These are phyloP conservation scores for Branchipolynoe longqiensis DNA, from an alignment of 2,888 invertebrate genomes.

Conservation along the genomic window DNA sequence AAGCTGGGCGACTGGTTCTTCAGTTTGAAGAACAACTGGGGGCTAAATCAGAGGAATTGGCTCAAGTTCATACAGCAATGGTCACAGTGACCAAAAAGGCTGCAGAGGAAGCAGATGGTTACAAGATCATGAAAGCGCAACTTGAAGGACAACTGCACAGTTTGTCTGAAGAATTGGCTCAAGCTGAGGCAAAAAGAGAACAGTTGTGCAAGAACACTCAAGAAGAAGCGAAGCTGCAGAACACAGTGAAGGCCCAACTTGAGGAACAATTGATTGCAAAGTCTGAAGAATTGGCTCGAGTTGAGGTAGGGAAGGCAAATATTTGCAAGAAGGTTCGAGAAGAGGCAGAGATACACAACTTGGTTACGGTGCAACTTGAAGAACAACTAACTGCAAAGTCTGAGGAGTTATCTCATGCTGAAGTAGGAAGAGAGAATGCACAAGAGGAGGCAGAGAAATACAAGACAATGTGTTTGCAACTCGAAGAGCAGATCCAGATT, in stretches of 20 bases:
- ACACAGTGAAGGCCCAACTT: too few species aligned
- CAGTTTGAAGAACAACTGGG: constrained; percentile 13
- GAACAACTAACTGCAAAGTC: neutral
- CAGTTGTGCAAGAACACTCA: neutral
- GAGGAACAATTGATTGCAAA: too few species aligned
- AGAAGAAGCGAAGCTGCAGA: neutral
- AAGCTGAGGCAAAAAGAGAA: neutral
- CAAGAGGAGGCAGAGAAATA: neutral
- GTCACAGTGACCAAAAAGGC: neutral
- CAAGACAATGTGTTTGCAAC: neutral
- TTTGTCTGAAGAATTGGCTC: neutral
- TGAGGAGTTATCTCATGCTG: neutral
- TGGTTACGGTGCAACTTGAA: too few species aligned
- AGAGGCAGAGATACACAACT: too few species aligned
- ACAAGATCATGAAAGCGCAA: neutral
- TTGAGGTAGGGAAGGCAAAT: too few species aligned
- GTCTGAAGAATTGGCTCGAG: too few species aligned
- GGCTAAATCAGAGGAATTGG: too few species aligned
- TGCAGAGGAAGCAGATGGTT: neutral
- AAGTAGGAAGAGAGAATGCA: neutral
- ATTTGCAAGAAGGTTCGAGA: too few species aligned
- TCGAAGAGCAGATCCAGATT: too few species aligned
- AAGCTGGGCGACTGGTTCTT: neutral
- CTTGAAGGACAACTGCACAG: neutral
- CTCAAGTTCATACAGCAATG: too few species aligned